These are phyloP conservation scores for Platygyra sinensis DNA, from an alignment of 64 coral and sea anemone species.

Conservation along the genomic window DNA sequence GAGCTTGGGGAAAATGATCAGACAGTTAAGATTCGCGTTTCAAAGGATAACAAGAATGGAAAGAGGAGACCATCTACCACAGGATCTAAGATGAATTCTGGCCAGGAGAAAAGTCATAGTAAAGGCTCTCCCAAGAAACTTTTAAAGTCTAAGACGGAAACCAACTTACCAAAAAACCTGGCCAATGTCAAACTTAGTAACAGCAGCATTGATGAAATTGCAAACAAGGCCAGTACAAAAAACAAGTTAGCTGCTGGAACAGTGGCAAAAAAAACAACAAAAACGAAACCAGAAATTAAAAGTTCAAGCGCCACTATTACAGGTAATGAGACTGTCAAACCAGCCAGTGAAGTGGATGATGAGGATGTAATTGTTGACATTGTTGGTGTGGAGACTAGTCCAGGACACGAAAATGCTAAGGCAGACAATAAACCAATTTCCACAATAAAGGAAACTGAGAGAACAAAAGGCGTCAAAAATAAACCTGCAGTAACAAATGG, in stretches of 20 bases:
- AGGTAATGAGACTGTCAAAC: not conserved
- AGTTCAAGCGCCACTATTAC: not conserved
- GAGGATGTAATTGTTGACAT: constrained; percentile 62
- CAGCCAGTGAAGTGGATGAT: constrained; percentile 58
- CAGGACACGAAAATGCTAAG: constrained; percentile 9
- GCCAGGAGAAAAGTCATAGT: not conserved
- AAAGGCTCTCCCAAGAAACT: constrained; percentile 4
- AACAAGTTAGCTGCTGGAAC: not conserved
- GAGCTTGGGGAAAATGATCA: not conserved
- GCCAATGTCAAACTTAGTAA: constrained; percentile 28
- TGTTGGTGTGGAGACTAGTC: constrained; percentile 56
- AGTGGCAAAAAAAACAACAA: constrained; percentile 12
- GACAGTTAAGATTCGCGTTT: not conserved
- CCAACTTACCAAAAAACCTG: constrained; percentile 26
- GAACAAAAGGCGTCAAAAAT: constrained; percentile 13
- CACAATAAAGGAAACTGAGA: constrained; percentile 21
- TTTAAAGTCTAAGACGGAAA: constrained; percentile 10
- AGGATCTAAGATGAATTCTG: not conserved
- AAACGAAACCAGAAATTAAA: constrained; percentile 67
- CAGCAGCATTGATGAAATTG: constrained; percentile 12
- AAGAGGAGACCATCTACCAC: not conserved
- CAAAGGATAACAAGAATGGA: constrained; percentile 32
- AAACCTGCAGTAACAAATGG: constrained; percentile 44
- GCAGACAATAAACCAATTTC: not conserved
- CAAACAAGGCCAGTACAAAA: not conserved